phyloP scores from a whole-genome alignment of 2,888 invertebrate species.

The Dugesia japonica region DNA sequence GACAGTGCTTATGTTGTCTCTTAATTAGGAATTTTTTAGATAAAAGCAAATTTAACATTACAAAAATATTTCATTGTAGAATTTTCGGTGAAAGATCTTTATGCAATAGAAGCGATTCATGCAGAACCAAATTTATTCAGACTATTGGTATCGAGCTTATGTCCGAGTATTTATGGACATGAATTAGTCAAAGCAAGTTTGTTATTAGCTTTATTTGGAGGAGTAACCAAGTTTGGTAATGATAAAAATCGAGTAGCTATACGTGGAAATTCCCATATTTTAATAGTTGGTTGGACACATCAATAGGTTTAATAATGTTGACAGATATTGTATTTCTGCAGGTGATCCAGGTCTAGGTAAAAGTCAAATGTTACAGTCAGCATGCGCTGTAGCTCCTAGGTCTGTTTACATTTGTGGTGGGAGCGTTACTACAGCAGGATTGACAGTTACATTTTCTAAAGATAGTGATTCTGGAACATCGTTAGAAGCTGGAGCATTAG shows the following conservation, averaged over 20 bases:
- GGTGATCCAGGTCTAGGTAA: conserved; percentile 64
- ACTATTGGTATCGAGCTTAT: conserved; percentile 68
- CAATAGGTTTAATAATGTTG: background rate
- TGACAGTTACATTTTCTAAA: conserved; percentile 29
- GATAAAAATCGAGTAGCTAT: conserved; percentile 61
- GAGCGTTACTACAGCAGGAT: conserved; percentile 57
- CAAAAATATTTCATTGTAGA: conserved; percentile 36
- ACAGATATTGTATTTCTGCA: background rate
- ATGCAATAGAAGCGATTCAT: conserved; percentile 60
- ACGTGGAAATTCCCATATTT: conserved; percentile 66
- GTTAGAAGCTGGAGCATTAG: conserved; percentile 61
- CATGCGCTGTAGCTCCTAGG: conserved; percentile 63
- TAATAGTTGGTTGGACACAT: conserved; percentile 43
- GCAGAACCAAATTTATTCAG: conserved; percentile 60
- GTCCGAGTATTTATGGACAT: conserved; percentile 77
- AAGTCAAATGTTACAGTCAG: conserved; percentile 66
- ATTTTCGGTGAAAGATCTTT: conserved; percentile 60
- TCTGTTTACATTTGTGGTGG: conserved; percentile 71
- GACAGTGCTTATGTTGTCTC: too few species aligned
- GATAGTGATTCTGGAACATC: conserved; percentile 54
- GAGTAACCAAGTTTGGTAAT: conserved; percentile 50
- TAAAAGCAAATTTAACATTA: background rate
- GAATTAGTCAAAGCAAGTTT: conserved; percentile 78
- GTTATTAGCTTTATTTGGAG: conserved; percentile 67
- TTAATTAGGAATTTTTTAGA: too few species aligned